A percentile compares a stretch with the other conserved stretches of the same genome.
These are phyloP conservation scores for Abrostola triplasia DNA, from an alignment of 2,888 invertebrate genomes.

Conservation along the genomic window DNA sequence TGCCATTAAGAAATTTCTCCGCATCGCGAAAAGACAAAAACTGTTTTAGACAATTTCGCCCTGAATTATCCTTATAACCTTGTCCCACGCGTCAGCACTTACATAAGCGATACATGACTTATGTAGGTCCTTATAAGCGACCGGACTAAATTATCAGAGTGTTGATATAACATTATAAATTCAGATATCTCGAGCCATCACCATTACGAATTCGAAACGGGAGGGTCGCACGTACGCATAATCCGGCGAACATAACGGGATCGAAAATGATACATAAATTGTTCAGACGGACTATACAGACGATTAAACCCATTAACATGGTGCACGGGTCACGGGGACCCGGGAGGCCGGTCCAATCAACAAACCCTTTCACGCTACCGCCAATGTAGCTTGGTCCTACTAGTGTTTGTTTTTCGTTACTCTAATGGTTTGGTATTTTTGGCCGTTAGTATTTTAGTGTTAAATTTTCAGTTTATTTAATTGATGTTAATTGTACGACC, in stretches of 20 bases:
- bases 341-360: conserved; percentile 78
- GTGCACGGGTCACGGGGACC: conserved; percentile 79
- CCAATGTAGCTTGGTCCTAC: conserved; percentile 39
- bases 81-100: conserved; percentile 14
- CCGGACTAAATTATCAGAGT: conserved; percentile 61
- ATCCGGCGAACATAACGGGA: conserved; percentile 85
- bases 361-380: conserved; percentile 75
- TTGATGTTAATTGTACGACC: too few species aligned
- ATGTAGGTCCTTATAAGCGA: conserved; percentile 29
- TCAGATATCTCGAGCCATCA: conserved; percentile 77
- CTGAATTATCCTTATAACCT: conserved; percentile 39
- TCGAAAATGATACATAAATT: conserved; percentile 89
- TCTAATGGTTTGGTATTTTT: conserved; percentile 45
- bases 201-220: conserved; percentile 73
- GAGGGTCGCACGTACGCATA: conserved; percentile 76
- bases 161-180: conserved; percentile 72
- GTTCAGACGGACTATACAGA: conserved; percentile 81
- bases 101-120: conserved; percentile 43
- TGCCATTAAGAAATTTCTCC: conserved; percentile 39
- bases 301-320: conserved; percentile 88
- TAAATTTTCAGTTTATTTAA: conserved; percentile 3
- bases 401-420: conserved; percentile 53
- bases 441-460: conserved; percentile 26
- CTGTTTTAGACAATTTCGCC: conserved; percentile 15
- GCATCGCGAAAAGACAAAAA: conserved; percentile 34